phyloP scores from a whole-genome alignment of 2,888 invertebrate genomes.

The Uropetala carovei region DNA sequence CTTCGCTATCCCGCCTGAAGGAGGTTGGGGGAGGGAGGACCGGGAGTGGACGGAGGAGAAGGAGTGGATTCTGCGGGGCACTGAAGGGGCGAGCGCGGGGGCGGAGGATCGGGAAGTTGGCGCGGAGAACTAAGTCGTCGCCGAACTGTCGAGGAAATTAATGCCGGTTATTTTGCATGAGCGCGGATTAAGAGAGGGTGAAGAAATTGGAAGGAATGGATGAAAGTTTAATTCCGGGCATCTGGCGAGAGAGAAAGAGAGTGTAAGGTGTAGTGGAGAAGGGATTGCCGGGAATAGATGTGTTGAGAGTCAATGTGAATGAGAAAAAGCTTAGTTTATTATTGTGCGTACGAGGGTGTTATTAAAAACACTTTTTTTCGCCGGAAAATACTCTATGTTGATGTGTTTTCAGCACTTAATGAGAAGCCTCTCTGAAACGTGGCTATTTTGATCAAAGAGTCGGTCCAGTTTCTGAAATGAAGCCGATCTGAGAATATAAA shows the following conservation, averaged over 20 bases:
- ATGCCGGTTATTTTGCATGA: conserved; percentile 65
- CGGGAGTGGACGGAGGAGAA: neutral
- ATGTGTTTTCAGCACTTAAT: too few relatives aligned
- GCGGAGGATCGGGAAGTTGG: conserved; percentile 42
- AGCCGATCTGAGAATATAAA: too few relatives aligned
- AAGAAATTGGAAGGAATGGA: conserved; percentile 33
- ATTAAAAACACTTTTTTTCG: neutral
- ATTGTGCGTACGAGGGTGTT: too few relatives aligned
- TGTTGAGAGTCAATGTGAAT: neutral
- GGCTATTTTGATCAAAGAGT: too few relatives aligned
- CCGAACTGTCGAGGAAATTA: conserved; percentile 65
- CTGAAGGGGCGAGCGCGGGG: conserved; percentile 68
- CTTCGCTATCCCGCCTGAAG: neutral
- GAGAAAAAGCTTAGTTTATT: neutral
- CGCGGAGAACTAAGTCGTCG: conserved; percentile 51
- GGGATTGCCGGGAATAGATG: conserved; percentile 19
- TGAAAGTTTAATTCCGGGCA: conserved; percentile 65
- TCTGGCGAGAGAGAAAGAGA: neutral
- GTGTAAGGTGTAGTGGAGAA: neutral
- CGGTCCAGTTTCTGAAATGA: too few relatives aligned
- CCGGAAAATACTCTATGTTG: neutral
- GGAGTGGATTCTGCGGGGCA: neutral
- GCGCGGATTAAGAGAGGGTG: neutral
- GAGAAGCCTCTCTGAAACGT: too few relatives aligned
- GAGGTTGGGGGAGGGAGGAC: conserved; percentile 9